phyloP scores from a whole-genome alignment of 2,888 invertebrate species.

The Mongoloraphidia duomilia region DNA sequence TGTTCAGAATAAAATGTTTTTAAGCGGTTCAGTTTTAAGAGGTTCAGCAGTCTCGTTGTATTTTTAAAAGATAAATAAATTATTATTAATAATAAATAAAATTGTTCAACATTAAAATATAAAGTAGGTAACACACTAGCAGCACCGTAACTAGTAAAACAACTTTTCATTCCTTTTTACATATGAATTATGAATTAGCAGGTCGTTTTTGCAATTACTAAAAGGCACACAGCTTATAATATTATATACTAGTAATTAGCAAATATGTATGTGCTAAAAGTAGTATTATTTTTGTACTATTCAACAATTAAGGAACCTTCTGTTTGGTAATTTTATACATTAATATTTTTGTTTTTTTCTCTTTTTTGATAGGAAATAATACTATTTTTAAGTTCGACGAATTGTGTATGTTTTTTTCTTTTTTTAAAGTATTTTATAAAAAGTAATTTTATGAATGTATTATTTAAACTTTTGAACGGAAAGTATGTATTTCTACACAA shows the following conservation, averaged over 20 bases:
- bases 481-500: too few species aligned
- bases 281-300: slow-evolving; percentile 27
- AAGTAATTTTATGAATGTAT: too few species aligned
- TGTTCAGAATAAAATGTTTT: too few species aligned
- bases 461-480: too few species aligned
- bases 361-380: background rate
- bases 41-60: too few species aligned
- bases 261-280: slow-evolving; percentile 30
- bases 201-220: slow-evolving; percentile 59
- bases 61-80: too few species aligned
- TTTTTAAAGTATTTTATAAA: background rate
- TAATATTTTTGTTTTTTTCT: background rate
- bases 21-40: too few species aligned
- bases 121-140: too few species aligned
- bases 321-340: slow-evolving; percentile 4
- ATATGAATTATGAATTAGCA: slow-evolving; percentile 27
- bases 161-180: too few species aligned
- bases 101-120: too few species aligned
- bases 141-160: too few species aligned
- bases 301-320: slow-evolving; percentile 4
- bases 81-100: too few species aligned
- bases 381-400: background rate
- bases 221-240: slow-evolving; percentile 62
- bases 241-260: slow-evolving; percentile 35
- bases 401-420: background rate